These are phyloP conservation scores for Cygnus atratus DNA, from an alignment of 2,113 vertebrate genomes.

Conservation along the genomic window DNA sequence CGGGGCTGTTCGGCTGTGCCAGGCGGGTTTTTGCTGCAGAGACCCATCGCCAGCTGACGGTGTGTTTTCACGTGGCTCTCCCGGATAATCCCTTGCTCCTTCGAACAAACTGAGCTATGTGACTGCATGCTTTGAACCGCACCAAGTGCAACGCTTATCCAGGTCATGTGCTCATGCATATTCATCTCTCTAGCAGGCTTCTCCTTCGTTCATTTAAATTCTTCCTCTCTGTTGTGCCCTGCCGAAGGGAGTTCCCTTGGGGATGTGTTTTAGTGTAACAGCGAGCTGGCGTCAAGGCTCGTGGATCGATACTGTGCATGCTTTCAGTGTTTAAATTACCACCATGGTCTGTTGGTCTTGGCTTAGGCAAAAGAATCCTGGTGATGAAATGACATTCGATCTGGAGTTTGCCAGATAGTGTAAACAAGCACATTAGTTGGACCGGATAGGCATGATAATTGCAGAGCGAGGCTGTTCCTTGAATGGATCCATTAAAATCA, in stretches of 20 bases:
- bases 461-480: not conserved
- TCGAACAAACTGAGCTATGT: not conserved
- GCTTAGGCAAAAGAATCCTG: not conserved
- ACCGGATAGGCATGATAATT: slow-evolving; percentile 3
- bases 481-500: not conserved
- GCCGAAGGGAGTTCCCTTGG: not conserved
- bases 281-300: not conserved
- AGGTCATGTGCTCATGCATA: not conserved
- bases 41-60: not conserved
- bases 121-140: not conserved
- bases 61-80: not conserved
- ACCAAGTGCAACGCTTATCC: not conserved
- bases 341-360: slow-evolving; percentile 37
- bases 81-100: not conserved
- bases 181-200: not conserved
- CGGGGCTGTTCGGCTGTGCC: not conserved
- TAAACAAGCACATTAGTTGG: slow-evolving; percentile 30
- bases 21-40: not conserved
- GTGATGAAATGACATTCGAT: slow-evolving; percentile 15
- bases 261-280: not conserved
- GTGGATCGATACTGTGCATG: not conserved
- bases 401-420: not conserved
- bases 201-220: not conserved
- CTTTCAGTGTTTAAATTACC: slow-evolving; percentile 39
- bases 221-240: not conserved